A percentile compares a stretch with the other conserved stretches of the same genome.
Evolutionary conservation across 2,113 vertebrate genomes (phyloP).

Genomic region (Pterocles burchelli): DNA sequence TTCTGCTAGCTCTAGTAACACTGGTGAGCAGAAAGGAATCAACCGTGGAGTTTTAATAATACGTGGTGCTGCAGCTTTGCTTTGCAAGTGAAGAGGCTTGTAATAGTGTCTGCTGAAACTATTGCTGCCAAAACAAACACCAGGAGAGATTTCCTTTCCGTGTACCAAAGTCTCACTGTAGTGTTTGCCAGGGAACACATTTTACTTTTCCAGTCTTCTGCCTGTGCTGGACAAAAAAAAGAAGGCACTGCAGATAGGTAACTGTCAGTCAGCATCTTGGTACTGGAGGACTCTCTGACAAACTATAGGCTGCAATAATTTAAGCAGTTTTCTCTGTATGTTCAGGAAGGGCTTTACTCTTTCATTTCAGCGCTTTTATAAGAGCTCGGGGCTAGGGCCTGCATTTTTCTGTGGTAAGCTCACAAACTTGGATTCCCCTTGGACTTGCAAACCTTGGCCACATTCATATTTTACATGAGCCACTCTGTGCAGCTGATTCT

Average conservation of each 20-base stretch:
- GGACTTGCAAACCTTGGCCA: slow-evolving; percentile 57
- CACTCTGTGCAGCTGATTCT: slow-evolving; percentile 16
- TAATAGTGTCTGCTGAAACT: slow-evolving; percentile 37
- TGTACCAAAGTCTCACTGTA: background rate
- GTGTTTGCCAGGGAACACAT: slow-evolving; percentile 14
- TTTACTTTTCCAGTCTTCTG: background rate
- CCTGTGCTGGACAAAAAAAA: background rate
- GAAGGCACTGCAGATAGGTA: background rate
- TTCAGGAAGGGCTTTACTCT: slow-evolving; percentile 23
- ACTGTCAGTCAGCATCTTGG: background rate
- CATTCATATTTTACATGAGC: slow-evolving; percentile 60
- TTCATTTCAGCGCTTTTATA: slow-evolving; percentile 57
- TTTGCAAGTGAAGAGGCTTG: background rate
- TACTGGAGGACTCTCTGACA: background rate
- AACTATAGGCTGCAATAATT: slow-evolving; percentile 9
- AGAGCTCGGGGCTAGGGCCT: slow-evolving; percentile 19
- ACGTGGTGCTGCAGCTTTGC: slow-evolving; percentile 3
- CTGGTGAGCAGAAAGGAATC: background rate
- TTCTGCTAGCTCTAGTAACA: background rate
- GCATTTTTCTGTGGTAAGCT: slow-evolving; percentile 69
- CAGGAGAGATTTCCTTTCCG: background rate
- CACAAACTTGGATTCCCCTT: slow-evolving; percentile 22
- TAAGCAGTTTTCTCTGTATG: background rate
- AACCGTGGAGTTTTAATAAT: slow-evolving; percentile 22
- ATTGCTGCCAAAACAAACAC: slow-evolving; percentile 53